Base-by-base conservation (phyloP, 2,888 invertebrate genomes). In the Agriopis marginaria region DNA sequence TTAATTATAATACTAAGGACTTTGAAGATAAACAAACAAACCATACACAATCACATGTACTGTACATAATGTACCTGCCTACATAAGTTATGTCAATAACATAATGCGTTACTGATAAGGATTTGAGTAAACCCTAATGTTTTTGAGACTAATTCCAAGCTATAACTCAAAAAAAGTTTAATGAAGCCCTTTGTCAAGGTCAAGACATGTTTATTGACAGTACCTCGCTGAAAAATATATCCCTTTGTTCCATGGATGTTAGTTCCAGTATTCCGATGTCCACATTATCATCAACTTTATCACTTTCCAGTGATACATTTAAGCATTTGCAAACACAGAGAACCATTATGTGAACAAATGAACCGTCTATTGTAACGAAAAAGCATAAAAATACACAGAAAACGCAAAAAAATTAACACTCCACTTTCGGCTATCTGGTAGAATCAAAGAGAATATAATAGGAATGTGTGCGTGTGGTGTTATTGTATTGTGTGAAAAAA, bases 241-340 rank as follows among this genome's bases (percentile, higher is more conserved):
- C 95, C 85, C 94, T 94, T 88, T 94, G 94, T 90, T 96, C 96
- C 79, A 89, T 88, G 75, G 93, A 89, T 82, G 94, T 90, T 83
- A 96, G 86, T 82, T 95, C 94, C 84, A 96, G 86, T 84, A 94
- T 94, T 77, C 93, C 94, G 79, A 94, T 85, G 83, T 95, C 95
- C 82, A 95, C 89, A 86, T 94, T 92, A 80, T 94, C 94, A 84
- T 96, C 93, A 81, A 91, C 85, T 86, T 94, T 94, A 84, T 95
- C 95, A 83, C 95, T 93, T 89, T 95, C 95, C 79, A 97, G 94
- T 78, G 94, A 93, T 80, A 97, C 95, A 92, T 97, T 97, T 83
- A 97, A 91, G 90, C 97, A 97, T 94, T 97, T 96, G 93, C 97
- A 97, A 84, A 96, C 95, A 86, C 86, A 93, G 82, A 93, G 87